Base-by-base conservation (phyloP, 2,113 vertebrate species). In the Grallaria varia region DNA sequence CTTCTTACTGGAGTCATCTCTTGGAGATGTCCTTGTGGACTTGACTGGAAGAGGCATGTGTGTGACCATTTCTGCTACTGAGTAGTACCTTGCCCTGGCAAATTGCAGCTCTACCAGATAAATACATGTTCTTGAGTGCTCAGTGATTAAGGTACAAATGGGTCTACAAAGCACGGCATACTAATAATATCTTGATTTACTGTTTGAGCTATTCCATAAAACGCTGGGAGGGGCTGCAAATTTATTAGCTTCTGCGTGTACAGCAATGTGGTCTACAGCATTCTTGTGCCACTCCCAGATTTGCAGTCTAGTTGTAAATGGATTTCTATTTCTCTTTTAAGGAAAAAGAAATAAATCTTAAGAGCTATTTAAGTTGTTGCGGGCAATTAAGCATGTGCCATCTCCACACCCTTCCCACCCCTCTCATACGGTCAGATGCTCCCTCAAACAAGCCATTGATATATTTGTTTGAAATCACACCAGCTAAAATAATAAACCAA, bases 401-500 rank as follows among this genome's bases (percentile, higher is more conserved):
- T 82, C 45, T 96, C 62, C 52, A 39, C 24, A 73, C 24, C 31
- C 33, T 79, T 64, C 44, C 59, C 35, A 31, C 3, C 2, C 30
- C 44, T 42, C 62, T 50, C 25, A 30, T 44, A 66, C 19, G 73
- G 67, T 44, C 37, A 22, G 64, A 49, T 92, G 58, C 39, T 50
- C 14, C 3, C 92, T 74, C 47, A 88, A 90, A 86, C 22, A 73
- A 84, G 40, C 35, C 63, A 52, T 14, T 53, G 30, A 39, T 50
- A 30, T 4, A 14, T 59, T 81, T 72, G 62, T 88, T 96, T 80
- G 69, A 93, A 78, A 90, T 63, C 82, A 93, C 33, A 77, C 30
- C 47, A 67, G 39, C 47, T 90, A 80, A 90, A 96, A 86, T 88
- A 87, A 83, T 66, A 5, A 9, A 84, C 72, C 68, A 90, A 96